Percentiles rank a stretch among this genome's conserved stretches.
phyloP scores from a whole-genome alignment of 2,113 vertebrate species.

The Micronycteris hirsuta region DNA sequence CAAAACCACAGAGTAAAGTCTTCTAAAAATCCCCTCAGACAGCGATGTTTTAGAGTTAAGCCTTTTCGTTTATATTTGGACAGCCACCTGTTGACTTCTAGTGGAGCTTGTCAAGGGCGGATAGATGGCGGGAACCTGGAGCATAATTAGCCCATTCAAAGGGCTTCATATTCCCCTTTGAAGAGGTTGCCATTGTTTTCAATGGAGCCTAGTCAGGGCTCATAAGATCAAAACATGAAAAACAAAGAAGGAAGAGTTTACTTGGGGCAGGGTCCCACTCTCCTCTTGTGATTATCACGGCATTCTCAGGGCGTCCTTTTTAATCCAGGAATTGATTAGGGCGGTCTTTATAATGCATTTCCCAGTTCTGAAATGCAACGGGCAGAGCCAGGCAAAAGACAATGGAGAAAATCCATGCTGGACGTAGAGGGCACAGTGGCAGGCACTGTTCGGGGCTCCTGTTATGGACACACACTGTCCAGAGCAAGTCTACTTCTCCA shows the following conservation, averaged over 20 bases:
- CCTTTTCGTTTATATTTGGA: constrained; percentile 76
- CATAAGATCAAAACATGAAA: constrained; percentile 67
- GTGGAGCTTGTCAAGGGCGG: constrained; percentile 62
- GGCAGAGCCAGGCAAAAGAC: not conserved
- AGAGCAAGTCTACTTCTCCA: not conserved
- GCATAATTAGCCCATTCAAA: constrained; percentile 60
- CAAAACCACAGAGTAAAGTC: constrained; percentile 74
- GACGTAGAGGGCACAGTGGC: not conserved
- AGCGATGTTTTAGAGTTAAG: constrained; percentile 69
- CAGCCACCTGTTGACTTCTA: constrained; percentile 74
- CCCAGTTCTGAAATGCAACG: constrained; percentile 25
- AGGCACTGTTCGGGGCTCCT: not conserved
- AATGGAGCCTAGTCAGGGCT: constrained; percentile 57
- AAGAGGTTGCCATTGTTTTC: constrained; percentile 73
- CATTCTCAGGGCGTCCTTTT: constrained; percentile 15
- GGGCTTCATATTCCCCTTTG: constrained; percentile 66
- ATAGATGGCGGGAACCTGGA: constrained; percentile 44
- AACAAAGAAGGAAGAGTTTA: constrained; percentile 54
- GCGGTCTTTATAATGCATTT: constrained; percentile 35
- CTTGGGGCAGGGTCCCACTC: constrained; percentile 41
- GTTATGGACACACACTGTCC: not conserved
- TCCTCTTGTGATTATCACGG: constrained; percentile 59
- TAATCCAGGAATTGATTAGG: constrained; percentile 51
- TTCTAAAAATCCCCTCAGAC: constrained; percentile 65
- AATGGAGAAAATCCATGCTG: not conserved